Percentiles rank a stretch among this genome's conserved stretches.
Evolutionary conservation across 30 jellyfish, hydroid and myxozoan genomes (phyloP).

Genomic region (Aurelia sp.): DNA sequence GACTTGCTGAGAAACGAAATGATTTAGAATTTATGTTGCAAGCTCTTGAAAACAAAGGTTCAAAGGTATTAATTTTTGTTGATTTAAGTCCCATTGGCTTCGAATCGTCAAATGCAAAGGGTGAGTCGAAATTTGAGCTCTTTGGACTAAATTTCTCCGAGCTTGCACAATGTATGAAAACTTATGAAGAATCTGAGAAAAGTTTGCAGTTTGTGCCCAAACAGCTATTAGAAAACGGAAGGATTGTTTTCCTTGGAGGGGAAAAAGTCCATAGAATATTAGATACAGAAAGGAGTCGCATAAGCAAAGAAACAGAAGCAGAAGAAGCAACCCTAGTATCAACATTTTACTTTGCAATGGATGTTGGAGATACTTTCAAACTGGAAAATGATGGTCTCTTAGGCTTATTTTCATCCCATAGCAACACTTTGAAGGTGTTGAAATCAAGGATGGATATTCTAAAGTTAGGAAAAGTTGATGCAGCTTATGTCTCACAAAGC

Average conservation of each 20-base stretch:
- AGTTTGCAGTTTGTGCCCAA: not conserved
- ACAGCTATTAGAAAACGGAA: not conserved
- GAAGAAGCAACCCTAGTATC: conserved; percentile 2
- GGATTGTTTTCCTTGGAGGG: conserved; percentile 8
- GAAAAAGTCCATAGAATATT: too few relatives aligned
- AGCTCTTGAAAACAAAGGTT: not conserved
- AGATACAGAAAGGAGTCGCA: too few relatives aligned
- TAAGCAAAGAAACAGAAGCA: not conserved
- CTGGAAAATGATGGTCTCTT: too few relatives aligned
- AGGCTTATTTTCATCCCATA: too few relatives aligned
- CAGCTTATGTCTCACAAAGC: conserved; percentile 72
- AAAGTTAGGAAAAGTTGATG: conserved; percentile 44
- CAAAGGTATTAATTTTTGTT: conserved; percentile 4
- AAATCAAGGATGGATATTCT: conserved; percentile 41
- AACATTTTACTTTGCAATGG: too few relatives aligned
- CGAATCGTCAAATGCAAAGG: not conserved
- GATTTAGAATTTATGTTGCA: conserved; percentile 2
- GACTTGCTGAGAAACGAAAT: conserved; percentile 35
- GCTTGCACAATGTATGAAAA: not conserved
- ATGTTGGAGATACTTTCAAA: too few relatives aligned
- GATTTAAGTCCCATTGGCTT: conserved; percentile 30
- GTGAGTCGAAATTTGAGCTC: conserved; percentile 1
- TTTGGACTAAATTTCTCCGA: not conserved
- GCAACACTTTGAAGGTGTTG: not conserved
- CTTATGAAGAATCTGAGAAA: not conserved